Percentiles rank a stretch among this genome's conserved stretches.
phyloP scores from a whole-genome alignment of 2,113 vertebrate genomes.

The Microcebus jonahi region DNA sequence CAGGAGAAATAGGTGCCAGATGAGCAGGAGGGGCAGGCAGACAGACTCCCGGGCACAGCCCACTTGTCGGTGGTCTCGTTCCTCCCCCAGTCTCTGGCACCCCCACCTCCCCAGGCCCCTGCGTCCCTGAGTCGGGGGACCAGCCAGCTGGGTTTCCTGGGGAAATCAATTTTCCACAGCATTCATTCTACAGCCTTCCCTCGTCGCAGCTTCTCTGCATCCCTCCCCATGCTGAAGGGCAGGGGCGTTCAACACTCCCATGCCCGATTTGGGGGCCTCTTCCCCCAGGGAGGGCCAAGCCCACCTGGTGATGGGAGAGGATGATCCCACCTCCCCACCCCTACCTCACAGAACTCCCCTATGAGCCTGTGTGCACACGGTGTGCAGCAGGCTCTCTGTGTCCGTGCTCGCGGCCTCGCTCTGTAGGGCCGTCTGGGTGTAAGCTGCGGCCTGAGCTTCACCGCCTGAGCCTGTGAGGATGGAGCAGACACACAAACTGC shows the following conservation, averaged over 20 bases:
- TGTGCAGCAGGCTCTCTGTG: neutral
- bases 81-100: neutral
- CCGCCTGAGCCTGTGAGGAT: neutral
- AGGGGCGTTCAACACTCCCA: neutral
- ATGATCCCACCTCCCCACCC: too few species aligned
- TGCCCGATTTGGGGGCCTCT: neutral
- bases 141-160: neutral
- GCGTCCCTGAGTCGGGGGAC: rapidly evolving
- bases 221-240: neutral
- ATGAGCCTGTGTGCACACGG: neutral
- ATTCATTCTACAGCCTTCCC: neutral
- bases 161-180: constrained; percentile 17
- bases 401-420: neutral
- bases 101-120: neutral
- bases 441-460: neutral
- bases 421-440: neutral
- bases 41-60: neutral
- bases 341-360: neutral
- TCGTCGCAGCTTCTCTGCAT: neutral
- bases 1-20: neutral
- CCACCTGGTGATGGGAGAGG: neutral
- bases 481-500: neutral
- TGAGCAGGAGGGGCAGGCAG: neutral
- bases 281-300: neutral
- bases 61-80: neutral